Base-by-base conservation (phyloP, 2,113 vertebrate species). In the Proterorhinus semilunaris region DNA sequence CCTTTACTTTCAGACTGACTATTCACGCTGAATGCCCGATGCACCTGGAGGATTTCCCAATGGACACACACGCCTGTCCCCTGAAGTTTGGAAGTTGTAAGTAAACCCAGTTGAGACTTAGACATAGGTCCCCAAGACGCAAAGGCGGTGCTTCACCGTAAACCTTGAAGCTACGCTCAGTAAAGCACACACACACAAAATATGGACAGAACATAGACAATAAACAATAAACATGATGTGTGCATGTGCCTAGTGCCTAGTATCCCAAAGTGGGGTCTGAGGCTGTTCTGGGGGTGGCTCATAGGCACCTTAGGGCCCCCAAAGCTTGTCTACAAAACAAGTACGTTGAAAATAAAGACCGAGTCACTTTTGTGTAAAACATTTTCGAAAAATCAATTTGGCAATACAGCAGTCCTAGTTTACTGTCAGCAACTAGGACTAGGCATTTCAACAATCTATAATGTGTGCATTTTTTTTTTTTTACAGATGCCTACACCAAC, bases 81-180 rank as follows among this genome's bases (percentile, higher is more conserved):
- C 91, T 99, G 76, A 99, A 99, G 90, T 99, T 99, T 80, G 98
- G 98, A 90, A 99, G 98, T 89, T 99, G 97, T 99, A 91, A 92
- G 98, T 99, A 63, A 69, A 45, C 64, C 36, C 57, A 75, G 65
- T 78, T 81, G 69, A 59, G 50, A 71, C 27, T 62, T 67, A 52
- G 69, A 62, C 15, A 57, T 46, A 61, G 71, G 61, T 70, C 49
- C 21, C 5, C 65, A 71, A 36, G 45, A 62, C 66, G 67, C 49
- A 74, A 65, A 74, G 15, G 44, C 66, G 17, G 66, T 51, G 8
- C 48, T 36, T 69, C 67, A 68, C 48, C 52, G 43, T 65, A 63
- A 61, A 68, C 65, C 21, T 42, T 57, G 51, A 36, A 36, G 27
- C 27, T 36, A 36, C 4, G 27, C 27, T 36, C 27, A 4, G 27